phyloP scores from a whole-genome alignment of 2,888 invertebrate species.

The Mimas tiliae region DNA sequence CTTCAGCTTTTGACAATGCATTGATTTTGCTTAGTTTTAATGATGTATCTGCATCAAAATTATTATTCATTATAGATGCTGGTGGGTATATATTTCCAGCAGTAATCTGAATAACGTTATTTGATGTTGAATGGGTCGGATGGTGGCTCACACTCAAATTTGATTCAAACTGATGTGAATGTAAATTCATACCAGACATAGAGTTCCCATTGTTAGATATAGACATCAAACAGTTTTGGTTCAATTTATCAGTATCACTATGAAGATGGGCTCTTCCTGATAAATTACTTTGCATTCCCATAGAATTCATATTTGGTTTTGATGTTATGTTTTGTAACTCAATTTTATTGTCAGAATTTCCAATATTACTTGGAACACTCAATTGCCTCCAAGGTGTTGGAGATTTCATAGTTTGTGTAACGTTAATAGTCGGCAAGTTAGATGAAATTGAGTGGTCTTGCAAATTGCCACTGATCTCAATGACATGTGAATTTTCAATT shows the following conservation, averaged over 20 bases:
- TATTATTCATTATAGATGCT: constrained; percentile 68
- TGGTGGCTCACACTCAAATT: constrained; percentile 71
- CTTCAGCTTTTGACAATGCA: constrained; percentile 77
- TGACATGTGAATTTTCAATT: constrained; percentile 76
- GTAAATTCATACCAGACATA: constrained; percentile 62
- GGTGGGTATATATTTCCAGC: constrained; percentile 78
- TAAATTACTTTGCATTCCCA: constrained; percentile 65
- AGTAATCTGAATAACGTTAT: constrained; percentile 79
- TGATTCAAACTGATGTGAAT: constrained; percentile 74
- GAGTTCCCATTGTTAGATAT: constrained; percentile 60
- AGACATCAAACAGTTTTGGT: constrained; percentile 70
- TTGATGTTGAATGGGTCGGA: constrained; percentile 66
- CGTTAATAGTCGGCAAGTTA: constrained; percentile 75
- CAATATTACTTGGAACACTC: constrained; percentile 50
- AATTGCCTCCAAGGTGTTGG: constrained; percentile 80
- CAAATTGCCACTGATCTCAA: constrained; percentile 78
- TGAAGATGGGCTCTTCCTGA: constrained; percentile 60
- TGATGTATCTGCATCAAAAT: constrained; percentile 78
- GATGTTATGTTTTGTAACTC: constrained; percentile 69
- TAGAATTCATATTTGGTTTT: constrained; percentile 62
- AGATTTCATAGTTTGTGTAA: constrained; percentile 76
- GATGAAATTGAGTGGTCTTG: constrained; percentile 67
- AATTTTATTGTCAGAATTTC: constrained; percentile 62
- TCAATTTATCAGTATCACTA: constrained; percentile 67
- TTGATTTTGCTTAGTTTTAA: constrained; percentile 78